Base-by-base conservation (phyloP, 2,797 vertebrate genomes). In the Sebastes baramenuke region DNA sequence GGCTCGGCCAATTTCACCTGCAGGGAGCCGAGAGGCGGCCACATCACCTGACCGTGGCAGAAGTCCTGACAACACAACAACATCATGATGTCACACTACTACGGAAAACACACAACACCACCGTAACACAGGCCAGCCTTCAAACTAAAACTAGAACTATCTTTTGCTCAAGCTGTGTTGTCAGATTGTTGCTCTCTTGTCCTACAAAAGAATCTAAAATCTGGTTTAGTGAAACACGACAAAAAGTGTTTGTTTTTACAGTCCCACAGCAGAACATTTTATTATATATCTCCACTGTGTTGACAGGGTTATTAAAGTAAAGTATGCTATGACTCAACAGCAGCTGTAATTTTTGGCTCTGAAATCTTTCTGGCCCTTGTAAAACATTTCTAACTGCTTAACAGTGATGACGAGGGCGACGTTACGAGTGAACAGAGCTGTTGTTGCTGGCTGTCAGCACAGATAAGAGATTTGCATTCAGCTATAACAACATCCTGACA, bases 1-100 rank as follows among this genome's bases (percentile, higher is more conserved):
- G 97, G 96, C 58, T 97, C 96, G 0, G 98, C 97, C 36, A 97
- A 87, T 87, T 97, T 97, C 30, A 99, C 97, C 93, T 98, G 98
- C 91, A 99, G 95, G 9, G 97, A 94, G 61, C 93, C 96, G 91
- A 99, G 95, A 0, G 98, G 98, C 0, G 98, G 98, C 98, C 98
- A 99, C 98, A 99, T 99, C 92, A 99, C 98, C 92, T 99, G 98
- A 24, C 98, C 98, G 0, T 99, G 98, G 86, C 98, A 99, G 95
- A 99, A 99, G 87, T 99, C 98, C 98, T 99, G 91, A 46, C n/a
- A 0, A 70, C 60, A 68, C 38, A 54, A 73, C 5, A 34, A 73
- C 5, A 34, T 1, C 3, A 52, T 1, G 18, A 34, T 1, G 56
- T 77, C 14, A 66, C 61, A 67, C 22, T 8, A 16, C 55, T 54